Evolutionary conservation across 1,140 invertebrate genomes (phyloP), one percentile per base, ranked within the genome.

Genomic region (Pteromalus puparum): DNA sequence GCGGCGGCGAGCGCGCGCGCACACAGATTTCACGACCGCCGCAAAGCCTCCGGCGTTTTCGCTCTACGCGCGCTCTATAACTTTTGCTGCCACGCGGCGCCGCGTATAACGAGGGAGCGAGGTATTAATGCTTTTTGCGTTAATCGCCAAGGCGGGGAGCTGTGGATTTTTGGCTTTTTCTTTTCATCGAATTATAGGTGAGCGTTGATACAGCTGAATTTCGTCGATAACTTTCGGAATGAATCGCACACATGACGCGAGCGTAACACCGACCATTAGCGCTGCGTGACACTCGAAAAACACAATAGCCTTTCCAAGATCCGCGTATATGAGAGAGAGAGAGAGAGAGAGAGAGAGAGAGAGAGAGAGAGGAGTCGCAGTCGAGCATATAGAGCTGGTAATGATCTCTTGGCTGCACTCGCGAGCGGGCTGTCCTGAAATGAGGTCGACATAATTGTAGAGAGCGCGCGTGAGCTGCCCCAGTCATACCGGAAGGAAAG

Each of bases 401-500:
- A 76, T 38, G 72, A 72, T 61, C 53, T 61, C 53, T 61, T 4
- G 42, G 24, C 81, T 46, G 38, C 38, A 7, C 38, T 38, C 73
- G 70, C 75, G 61, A 24, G 21, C 10, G 26, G 34, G 48, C 46
- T 42, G 61, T 79, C 61, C 48, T 61, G 79, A 89, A 89, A 89
- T 79, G 88, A 85, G 87, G 88, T 89, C 87, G 88, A 86, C 88
- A 85, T 90, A 90, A 90, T 90, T 89, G 88, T 86, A 21, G 53
- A 21, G 18, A n/a, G 53, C 6, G 76, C 18, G 61, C 4, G 18
- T 1, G 18, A n/a, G 53, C 53, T 61, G 74, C 84, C 82, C 85
- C 76, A 85, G 83, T 86, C 80, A 85, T 84, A 76, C 68, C 70
- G 53, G 81, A 86, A 83, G 81, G 73, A 86, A 80, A 82, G 53